Base-by-base conservation (phyloP, 2,113 vertebrate species). In the Lamprologus speciosus region DNA sequence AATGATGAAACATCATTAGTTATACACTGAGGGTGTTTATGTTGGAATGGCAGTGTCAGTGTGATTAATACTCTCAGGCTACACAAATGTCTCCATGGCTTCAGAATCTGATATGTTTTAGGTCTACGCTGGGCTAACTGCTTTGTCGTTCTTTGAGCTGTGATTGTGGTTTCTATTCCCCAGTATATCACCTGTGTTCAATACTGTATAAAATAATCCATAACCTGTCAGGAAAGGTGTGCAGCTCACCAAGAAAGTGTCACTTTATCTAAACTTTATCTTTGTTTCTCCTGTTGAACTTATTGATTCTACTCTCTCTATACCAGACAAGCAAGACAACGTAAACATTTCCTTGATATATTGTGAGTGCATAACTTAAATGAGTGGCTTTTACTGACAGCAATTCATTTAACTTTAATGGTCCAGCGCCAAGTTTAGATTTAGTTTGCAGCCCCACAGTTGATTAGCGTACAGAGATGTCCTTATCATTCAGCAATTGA, bases 341-440 rank as follows among this genome's bases (percentile, higher is more conserved):
- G 12, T 45, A 58, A 84, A 85, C 6, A 51, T 85, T 63, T 85
- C 13, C 45, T 70, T 78, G 33, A 87, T 80, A 17, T 83, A 81
- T 23, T 81, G 50, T 78, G 28, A 75, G 81, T 80, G 89, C 26
- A 42, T 85, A 42, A 82, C 88, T 88, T 84, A 14, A 90, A 88
- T 81, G 40, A 91, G 75, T 42, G 82, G 55, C 82, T 90, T 89
- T 81, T 70, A 82, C 84, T 85, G 31, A 84, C 82, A 58, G 51
- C 19, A 82, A 85, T 88, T 85, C 2, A 86, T 89, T 87, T 79
- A 50, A 82, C 14, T 58, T 40, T 31, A 12, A 68, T 12, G 86
- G 80, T 83, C 47, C 40, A 63, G 54, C 2, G 80, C 87, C 92
- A 88, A 86, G 23, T 91, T 84, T 89, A 79, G 83, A 85, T 91